Percentiles rank a stretch among this genome's conserved stretches.
These are phyloP conservation scores for Anas acuta DNA, from an alignment of 2,797 vertebrate genomes.

Conservation along the genomic window DNA sequence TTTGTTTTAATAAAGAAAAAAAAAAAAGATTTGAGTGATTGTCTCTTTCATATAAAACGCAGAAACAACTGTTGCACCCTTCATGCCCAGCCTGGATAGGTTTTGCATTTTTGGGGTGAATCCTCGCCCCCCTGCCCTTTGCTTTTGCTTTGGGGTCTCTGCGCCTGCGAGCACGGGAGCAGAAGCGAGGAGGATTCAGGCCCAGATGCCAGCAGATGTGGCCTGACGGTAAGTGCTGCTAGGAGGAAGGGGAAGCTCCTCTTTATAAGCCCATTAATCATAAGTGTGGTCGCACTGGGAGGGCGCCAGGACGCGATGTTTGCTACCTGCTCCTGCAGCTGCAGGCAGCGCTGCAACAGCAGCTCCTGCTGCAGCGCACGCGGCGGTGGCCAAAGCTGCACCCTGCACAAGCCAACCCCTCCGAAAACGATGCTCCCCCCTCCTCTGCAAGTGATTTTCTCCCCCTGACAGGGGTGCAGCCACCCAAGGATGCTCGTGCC, in stretches of 20 bases:
- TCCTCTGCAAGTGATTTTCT: neutral
- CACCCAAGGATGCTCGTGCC: fast-evolving
- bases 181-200: fast-evolving
- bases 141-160: neutral
- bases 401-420: neutral
- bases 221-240: neutral
- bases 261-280: neutral
- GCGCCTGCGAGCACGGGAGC: fast-evolving
- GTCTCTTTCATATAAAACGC: neutral
- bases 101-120: neutral
- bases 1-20: neutral
- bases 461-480: fast-evolving
- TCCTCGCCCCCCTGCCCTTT: fast-evolving
- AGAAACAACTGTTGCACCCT: fast-evolving
- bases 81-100: neutral
- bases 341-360: neutral
- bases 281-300: neutral
- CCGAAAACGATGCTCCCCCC: neutral
- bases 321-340: neutral
- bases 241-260: neutral
- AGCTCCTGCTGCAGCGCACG: fast-evolving
- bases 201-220: neutral
- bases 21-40: neutral
- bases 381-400: neutral
- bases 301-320: fast-evolving